Evolutionary conservation across 2,797 vertebrate genomes (phyloP).

Genomic region (Chelon auratus): DNA sequence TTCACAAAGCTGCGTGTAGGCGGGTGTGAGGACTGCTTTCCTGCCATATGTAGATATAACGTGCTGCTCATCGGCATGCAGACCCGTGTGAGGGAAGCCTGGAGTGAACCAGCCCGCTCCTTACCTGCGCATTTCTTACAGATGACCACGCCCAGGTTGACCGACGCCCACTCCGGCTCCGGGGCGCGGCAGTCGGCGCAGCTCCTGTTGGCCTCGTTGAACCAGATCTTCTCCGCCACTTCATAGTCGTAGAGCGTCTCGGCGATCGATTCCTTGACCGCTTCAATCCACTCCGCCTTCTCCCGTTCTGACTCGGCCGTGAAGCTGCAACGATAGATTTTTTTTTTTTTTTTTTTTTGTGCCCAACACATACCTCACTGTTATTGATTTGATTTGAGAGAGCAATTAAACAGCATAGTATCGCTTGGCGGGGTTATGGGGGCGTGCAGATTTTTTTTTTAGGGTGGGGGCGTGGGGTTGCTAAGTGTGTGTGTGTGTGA

Average conservation of each 20-base stretch:
- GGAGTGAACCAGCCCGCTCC: conserved; percentile 16
- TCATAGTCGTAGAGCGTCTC: conserved; percentile 98
- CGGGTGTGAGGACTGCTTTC: neutral
- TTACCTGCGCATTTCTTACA: conserved; percentile 98
- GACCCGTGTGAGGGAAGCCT: neutral
- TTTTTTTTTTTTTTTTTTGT: conserved; percentile 44
- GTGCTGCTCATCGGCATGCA: neutral
- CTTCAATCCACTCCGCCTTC: conserved; percentile 96
- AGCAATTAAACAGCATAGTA: conserved; percentile 84
- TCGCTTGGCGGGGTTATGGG: conserved; percentile 71
- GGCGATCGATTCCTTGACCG: conserved; percentile 94
- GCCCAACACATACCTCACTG: conserved; percentile 63
- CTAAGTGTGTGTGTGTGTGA: conserved; percentile 51
- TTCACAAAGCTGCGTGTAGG: neutral
- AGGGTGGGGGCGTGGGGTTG: conserved; percentile 19
- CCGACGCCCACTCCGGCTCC: conserved; percentile 95
- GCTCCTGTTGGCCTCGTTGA: conserved; percentile 94
- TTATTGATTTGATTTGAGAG: conserved; percentile 88
- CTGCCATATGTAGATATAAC: too few species aligned
- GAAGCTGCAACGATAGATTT: conserved; percentile 92
- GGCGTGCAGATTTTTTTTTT: conserved; percentile 13
- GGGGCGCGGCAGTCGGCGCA: conserved; percentile 93
- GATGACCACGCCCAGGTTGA: conserved; percentile 97
- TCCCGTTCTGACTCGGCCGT: conserved; percentile 93
- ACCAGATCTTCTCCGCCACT: conserved; percentile 99